Evolutionary conservation across 2,888 invertebrate genomes (phyloP), one percentile per base, ranked within the genome.

Genomic region (Halocaridina rubra): DNA sequence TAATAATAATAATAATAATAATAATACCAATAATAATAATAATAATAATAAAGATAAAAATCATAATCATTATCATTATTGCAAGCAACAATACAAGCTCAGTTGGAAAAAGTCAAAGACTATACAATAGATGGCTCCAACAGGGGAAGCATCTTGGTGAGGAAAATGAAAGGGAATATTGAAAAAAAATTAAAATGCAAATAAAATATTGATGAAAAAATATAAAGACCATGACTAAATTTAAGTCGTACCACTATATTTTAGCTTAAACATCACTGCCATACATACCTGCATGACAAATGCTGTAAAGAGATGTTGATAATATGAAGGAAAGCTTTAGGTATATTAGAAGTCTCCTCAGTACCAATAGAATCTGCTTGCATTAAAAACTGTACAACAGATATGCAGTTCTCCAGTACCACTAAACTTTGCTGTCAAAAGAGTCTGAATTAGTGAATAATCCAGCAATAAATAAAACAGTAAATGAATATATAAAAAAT

Each of bases 371-470:
- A 3, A 3, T 67, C 77, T 39, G 77, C 82, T 39, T 78, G 82
- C 27, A 71, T 24, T 46, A 84, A 57, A 69, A 84, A 84, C 61
- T 84, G 77, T 22, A 84, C n/a, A 13, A 39, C 72, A 24, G 72
- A 10, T 8, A 32, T 39, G 57, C 78, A 78, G 27, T 78, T 72
- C 32, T 84, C 82, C 29, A 33, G 24, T 30, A 84, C 64, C 29
- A 64, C n/a, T 61, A 19, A 39, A 39, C 80, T 74, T 80, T 80
- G 61, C 80, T 80, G 16, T 1, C 16, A 13, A 71, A 27, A 59
- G 29, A 80, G 67, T 53, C 10, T 4, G 1, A 0, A 53, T 13
- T 19, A 22, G 67, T 29, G n/a, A 16, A 67, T 8, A 24, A 16
- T 19, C 0, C 8, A 3, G 53, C 16, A 16, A n/a, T 3, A 10